Base-by-base conservation (phyloP, 2,888 invertebrate genomes). In the Acanthosepion lycidas region DNA sequence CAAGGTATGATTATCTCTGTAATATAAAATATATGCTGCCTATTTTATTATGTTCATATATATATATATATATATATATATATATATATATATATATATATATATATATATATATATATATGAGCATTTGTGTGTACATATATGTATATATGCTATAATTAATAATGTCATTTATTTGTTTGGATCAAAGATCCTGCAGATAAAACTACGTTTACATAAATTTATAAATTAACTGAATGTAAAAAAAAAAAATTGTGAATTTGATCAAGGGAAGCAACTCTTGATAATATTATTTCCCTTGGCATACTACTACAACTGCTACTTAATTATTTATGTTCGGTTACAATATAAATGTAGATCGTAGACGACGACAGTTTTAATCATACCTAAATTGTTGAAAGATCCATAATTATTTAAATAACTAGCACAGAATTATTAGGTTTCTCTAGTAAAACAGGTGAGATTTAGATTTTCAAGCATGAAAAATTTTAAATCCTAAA, bases 261-360 rank as follows among this genome's bases (percentile, higher is more conserved):
- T 78, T 78, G n/a, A 78, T 3, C n/a, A 78, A 78, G 78, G 78
- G 78, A 78, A 78, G 78, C 78, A 78, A 78, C 78, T 78, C n/a
- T 78, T 78, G 23, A 1, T 51, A 23, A 78, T n/a, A 78, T 78
- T 78, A 78, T 78, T 33, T 78, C 78, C 78, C 78, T 78, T 78
- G 33, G 15, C 78, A n/a, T n/a, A 78, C 15, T n/a, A 78, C 78
- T n/a, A n/a, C 78, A 9, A 78, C 78, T 78, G n/a, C 78, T 78
- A 78, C 78, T 78, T 78, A 78, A 78, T 78, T 78, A 78, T 78
- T 78, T 78, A 78, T 78, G 78, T 78, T 78, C n/a, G 78, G n/a
- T 78, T n/a, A 4, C n/a, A n/a, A 78, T n/a, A 78, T n/a, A n/a
- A 78, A 33, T 15, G 78, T 33, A 78, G 78, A 78, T 33, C n/a